A percentile compares a stretch with the other conserved stretches of the same genome.
Evolutionary conservation across 1,140 invertebrate species (phyloP).

Genomic region (Neomicropteryx cornuta): DNA sequence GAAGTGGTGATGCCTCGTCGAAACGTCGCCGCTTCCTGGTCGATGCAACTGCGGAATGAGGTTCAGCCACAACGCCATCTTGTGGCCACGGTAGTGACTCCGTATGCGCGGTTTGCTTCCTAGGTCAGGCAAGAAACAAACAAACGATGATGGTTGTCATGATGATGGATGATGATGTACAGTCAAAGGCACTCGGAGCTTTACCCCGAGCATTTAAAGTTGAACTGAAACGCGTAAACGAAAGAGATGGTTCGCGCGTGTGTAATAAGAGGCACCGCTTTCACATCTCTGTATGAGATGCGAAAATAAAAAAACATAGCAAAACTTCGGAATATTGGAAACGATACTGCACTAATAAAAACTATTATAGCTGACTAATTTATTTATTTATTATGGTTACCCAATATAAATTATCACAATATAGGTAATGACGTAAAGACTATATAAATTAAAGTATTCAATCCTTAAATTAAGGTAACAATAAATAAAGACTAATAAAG

Average conservation of each 20-base stretch:
- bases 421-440: too few relatives aligned
- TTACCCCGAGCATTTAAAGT: too few relatives aligned
- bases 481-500: too few relatives aligned
- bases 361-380: too few relatives aligned
- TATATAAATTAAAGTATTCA: too few relatives aligned
- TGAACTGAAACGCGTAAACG: neutral
- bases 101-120: slow-evolving; percentile 60
- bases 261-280: neutral
- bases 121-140: slow-evolving; percentile 17
- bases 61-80: slow-evolving; percentile 87
- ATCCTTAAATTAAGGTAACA: too few relatives aligned
- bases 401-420: too few relatives aligned
- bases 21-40: slow-evolving; percentile 60
- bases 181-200: too few relatives aligned
- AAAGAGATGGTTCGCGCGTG: neutral
- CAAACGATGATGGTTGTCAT: neutral
- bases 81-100: slow-evolving; percentile 80
- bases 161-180: neutral
- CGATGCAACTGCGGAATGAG: slow-evolving; percentile 79
- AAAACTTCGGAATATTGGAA: too few relatives aligned
- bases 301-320: neutral
- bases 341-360: too few relatives aligned
- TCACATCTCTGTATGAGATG: neutral
- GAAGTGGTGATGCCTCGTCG: slow-evolving; percentile 69
- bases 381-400: too few relatives aligned